Evolutionary conservation across 1,140 invertebrate genomes (phyloP).

Genomic region (Aphaenogaster floridana): DNA sequence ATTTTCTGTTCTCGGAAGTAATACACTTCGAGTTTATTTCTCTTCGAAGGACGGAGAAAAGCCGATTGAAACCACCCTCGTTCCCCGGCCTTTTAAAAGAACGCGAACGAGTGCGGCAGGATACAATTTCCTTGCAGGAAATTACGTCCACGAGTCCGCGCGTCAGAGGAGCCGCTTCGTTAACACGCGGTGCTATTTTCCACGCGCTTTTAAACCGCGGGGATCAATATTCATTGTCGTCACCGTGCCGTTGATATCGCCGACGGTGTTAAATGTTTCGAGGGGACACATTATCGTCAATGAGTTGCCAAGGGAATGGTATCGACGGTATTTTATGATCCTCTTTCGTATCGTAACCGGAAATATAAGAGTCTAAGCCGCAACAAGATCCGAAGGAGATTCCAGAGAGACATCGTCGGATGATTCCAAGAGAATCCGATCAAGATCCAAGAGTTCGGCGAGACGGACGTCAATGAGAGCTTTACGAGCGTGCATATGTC

Average conservation of each 20-base stretch:
- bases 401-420: background rate
- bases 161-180: slow-evolving; percentile 24
- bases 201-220: slow-evolving; percentile 35
- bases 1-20: slow-evolving; percentile 17
- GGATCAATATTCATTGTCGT: slow-evolving; percentile 58
- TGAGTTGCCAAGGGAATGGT: background rate
- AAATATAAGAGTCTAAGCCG: background rate
- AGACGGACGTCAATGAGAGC: background rate
- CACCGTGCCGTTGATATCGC: background rate
- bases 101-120: slow-evolving; percentile 46
- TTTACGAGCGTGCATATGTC: background rate
- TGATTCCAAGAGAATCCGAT: background rate
- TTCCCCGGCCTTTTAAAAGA: slow-evolving; percentile 15
- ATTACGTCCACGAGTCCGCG: slow-evolving; percentile 42
- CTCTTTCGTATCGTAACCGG: background rate
- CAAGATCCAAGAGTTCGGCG: background rate
- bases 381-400: background rate
- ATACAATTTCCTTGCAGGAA: slow-evolving; percentile 64
- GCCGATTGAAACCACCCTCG: slow-evolving; percentile 26
- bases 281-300: background rate
- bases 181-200: slow-evolving; percentile 34
- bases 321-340: background rate
- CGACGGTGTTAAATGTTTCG: slow-evolving; percentile 23
- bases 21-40: slow-evolving; percentile 21
- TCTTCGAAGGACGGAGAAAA: slow-evolving; percentile 20